Base-by-base conservation (phyloP, 2,888 invertebrate species). In the Leptopilina myrica region DNA sequence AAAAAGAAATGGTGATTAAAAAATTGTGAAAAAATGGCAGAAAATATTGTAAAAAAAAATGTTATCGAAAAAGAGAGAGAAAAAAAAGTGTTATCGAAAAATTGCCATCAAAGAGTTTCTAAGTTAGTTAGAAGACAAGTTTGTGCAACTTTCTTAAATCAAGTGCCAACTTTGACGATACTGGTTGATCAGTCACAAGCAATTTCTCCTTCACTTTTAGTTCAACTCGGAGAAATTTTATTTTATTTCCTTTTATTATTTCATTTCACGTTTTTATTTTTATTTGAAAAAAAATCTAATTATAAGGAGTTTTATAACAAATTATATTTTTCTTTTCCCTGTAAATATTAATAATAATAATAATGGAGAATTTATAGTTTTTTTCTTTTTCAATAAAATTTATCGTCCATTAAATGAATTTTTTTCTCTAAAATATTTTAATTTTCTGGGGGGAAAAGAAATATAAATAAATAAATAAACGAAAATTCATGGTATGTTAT, bases 151-250 rank as follows among this genome's bases (percentile, higher is more conserved):
- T 73, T 73, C 73, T 73, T 73, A 33, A 53, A 15, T 14, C 73
- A 11, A 73, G 73, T 73, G 73, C 73, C 73, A 73, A 73, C 73
- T 73, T 49, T 73, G 73, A 53, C 73, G 73, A 73, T 73, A 56
- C 53, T 73, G 73, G 73, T 26, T 33, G 56, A 73, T 73, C n/a
- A 56, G 15, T 73, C 56, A 56, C 73, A 8, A 15, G 40, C 56
- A 53, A 56, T 73, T 73, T 73, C 73, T 73, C 73, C 15, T 73
- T 73, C 56, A 73, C 15, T 26, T 56, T 73, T 53, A 40, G n/a
- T 53, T 14, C 14, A 69, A 53, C 26, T 53, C 8, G 49, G 69
- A 49, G 69, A 69, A 53, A 67, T 67, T 67, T 14, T 33, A 33
- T 33, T 33, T 33, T 33, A 33, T 33, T 33, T 33, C 4, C 5